phyloP scores from a whole-genome alignment of 1,140 invertebrate genomes.

The Pogonomyrmex californicus region DNA sequence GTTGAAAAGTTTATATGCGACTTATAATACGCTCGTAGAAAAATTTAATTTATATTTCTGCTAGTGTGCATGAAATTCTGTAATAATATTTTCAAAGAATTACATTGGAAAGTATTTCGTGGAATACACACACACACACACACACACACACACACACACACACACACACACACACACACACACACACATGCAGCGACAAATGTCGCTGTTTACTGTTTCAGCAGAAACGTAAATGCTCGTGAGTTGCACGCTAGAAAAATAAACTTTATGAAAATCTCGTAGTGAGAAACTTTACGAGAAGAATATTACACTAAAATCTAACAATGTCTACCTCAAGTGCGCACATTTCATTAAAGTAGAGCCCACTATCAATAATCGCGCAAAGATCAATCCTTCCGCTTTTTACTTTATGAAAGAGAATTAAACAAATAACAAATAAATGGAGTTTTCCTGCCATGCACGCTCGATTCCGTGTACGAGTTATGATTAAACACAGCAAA shows the following conservation, averaged over 20 bases:
- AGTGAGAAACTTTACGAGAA: not conserved
- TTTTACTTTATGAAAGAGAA: constrained; percentile 23
- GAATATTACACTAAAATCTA: not conserved
- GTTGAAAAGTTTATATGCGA: not conserved
- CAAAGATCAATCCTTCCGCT: not conserved
- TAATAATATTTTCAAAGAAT: constrained; percentile 27
- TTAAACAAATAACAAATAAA: constrained; percentile 37
- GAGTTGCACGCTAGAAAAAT: constrained; percentile 29
- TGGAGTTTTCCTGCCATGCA: not conserved
- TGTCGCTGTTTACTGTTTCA: not conserved
- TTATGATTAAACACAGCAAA: constrained; percentile 35
- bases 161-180: no score
- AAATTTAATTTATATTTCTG: constrained; percentile 14
- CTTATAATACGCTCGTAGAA: not conserved
- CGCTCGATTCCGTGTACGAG: not conserved
- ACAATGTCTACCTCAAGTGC: not conserved
- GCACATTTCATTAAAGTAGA: not conserved
- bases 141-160: no score
- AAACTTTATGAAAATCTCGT: constrained; percentile 35
- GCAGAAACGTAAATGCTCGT: not conserved
- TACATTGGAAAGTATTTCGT: not conserved
- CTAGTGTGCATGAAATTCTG: constrained; percentile 7
- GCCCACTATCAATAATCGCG: not conserved
- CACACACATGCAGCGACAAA: not conserved
- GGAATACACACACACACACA: no score